Evolutionary conservation across 2,797 vertebrate species (phyloP), one percentile per base, ranked within the genome.

Genomic region (Syngnathus acus): DNA sequence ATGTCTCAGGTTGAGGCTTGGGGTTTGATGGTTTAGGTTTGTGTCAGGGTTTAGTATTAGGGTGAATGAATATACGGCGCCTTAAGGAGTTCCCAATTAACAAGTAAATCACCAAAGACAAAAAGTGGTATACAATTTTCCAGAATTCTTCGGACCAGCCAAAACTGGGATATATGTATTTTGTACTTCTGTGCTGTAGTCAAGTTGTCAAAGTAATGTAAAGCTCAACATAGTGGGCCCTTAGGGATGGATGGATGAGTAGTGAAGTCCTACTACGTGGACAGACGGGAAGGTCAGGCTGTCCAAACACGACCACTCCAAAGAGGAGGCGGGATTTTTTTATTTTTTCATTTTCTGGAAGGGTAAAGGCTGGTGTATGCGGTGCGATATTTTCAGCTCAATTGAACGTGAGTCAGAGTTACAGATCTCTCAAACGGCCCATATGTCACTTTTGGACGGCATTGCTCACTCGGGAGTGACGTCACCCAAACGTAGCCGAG

Each of bases 371-470:
- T 74, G 80, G 68, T 78, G 6, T 37, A 65, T 74, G 83, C 39
- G 85, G 83, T 84, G 84, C 86, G 82, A 83, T 88, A 87, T 87
- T 87, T 89, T 79, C 88, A 82, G 89, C 85, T 84, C 87, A 89
- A 84, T 90, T 87, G 87, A 78, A 79, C 74, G 72, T 83, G 79
- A 90, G 82, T 88, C 86, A 84, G 76, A 73, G 76, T 66, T 72
- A 70, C 65, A 78, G 78, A 81, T 85, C 78, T 74, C 58, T 77
- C 62, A 73, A 84, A 82, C 76, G 77, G 72, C 72, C 80, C 68
- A 0, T 80, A 76, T 82, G 74, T 82, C 79, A 72, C 66, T 80
- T 76, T 78, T 82, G 83, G 87, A 86, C 72, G 13, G 65, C 72
- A 78, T 70, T 79, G 69, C 69, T 67, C 64, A 43, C 69, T 72